Evolutionary conservation across 2,797 vertebrate genomes (phyloP).

Genomic region (Myotis pilosus): DNA sequence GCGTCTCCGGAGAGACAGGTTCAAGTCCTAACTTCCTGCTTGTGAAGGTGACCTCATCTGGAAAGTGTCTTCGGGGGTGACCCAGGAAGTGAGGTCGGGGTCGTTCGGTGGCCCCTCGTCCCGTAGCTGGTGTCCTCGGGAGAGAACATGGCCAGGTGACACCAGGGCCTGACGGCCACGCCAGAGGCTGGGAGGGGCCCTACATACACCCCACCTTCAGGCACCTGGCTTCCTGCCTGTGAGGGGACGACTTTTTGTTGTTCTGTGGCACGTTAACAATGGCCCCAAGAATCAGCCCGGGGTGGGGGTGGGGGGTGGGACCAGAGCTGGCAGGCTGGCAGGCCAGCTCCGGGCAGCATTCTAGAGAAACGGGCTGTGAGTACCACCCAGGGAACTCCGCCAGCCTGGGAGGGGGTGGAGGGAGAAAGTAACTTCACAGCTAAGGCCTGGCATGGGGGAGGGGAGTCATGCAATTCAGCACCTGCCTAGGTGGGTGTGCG

Average conservation of each 20-base stretch:
- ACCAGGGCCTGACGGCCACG: background rate
- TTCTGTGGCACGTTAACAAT: background rate
- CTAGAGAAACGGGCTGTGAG: background rate
- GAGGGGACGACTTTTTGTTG: background rate
- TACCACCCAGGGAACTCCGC: background rate
- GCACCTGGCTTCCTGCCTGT: background rate
- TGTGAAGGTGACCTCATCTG: background rate
- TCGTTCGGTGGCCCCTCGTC: background rate
- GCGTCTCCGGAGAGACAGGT: background rate
- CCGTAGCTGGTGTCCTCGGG: background rate
- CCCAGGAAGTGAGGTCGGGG: background rate
- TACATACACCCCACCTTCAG: background rate
- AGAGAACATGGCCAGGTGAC: background rate
- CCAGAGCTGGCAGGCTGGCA: too few relatives aligned
- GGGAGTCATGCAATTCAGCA: background rate
- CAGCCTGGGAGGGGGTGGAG: background rate
- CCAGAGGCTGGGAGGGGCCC: background rate
- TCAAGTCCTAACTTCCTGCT: background rate
- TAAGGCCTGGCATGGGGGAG: background rate
- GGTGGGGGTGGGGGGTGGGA: too few relatives aligned
- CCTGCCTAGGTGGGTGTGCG: background rate
- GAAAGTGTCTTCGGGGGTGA: background rate
- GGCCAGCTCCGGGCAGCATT: background rate
- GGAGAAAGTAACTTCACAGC: background rate
- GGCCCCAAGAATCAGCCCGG: background rate